phyloP scores from a whole-genome alignment of 2,113 vertebrate species.

The Puma concolor region DNA sequence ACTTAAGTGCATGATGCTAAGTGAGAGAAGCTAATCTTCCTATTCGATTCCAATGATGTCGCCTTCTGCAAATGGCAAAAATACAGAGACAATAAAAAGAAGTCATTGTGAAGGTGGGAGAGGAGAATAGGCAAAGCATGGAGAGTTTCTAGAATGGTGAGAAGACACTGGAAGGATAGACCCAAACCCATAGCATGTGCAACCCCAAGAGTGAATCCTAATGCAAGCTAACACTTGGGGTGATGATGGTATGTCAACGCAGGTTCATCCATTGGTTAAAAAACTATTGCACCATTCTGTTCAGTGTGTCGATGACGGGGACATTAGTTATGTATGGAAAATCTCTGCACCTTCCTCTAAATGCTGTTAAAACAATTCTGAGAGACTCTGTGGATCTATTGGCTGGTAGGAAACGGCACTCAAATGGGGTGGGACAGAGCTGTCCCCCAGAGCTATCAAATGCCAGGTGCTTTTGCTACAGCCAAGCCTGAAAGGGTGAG shows the following conservation, averaged over 20 bases:
- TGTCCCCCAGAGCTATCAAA: accelerated
- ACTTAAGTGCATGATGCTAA: not conserved
- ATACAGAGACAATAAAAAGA: not conserved
- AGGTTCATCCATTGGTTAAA: not conserved
- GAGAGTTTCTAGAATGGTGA: not conserved
- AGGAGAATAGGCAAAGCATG: not conserved
- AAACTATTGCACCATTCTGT: not conserved
- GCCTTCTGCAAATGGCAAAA: not conserved
- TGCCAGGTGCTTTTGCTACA: accelerated
- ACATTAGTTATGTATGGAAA: not conserved
- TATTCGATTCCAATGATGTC: not conserved
- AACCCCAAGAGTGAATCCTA: not conserved
- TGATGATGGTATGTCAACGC: not conserved
- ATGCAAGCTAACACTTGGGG: not conserved
- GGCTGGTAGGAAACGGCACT: not conserved
- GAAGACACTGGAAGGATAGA: not conserved
- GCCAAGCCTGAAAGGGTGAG: not conserved
- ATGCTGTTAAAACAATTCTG: not conserved
- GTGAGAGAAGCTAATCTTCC: not conserved
- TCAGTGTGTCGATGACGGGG: not conserved
- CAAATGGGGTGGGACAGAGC: too few species aligned
- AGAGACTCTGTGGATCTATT: not conserved
- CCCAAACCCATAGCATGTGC: not conserved
- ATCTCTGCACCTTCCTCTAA: not conserved
- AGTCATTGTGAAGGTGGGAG: not conserved